Evolutionary conservation across 2,888 invertebrate genomes (phyloP).

Genomic region (Acleris laterana): DNA sequence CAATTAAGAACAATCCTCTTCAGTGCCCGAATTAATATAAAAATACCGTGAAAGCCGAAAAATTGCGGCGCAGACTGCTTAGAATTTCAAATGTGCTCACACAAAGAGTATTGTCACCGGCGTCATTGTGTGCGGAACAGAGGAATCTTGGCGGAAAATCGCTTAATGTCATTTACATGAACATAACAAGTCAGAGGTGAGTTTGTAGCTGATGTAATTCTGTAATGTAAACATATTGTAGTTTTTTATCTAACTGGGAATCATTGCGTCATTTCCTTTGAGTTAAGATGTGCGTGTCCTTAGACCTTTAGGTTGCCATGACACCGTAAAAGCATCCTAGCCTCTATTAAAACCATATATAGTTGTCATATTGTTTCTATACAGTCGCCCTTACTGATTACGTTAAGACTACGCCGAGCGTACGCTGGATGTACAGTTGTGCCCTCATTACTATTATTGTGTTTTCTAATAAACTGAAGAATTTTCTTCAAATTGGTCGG

Average conservation of each 20-base stretch:
- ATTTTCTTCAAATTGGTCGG: too few relatives aligned
- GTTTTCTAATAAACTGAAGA: too few relatives aligned
- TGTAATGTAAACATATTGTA: conserved; percentile 17
- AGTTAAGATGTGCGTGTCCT: too few relatives aligned
- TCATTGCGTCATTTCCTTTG: conserved; percentile 4
- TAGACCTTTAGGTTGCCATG: too few relatives aligned
- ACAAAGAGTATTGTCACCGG: conserved; percentile 29
- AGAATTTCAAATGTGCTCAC: conserved; percentile 29
- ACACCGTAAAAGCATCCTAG: too few relatives aligned
- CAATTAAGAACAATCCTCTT: too few relatives aligned
- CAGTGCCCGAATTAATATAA: conserved; percentile 4
- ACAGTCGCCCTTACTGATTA: too few relatives aligned
- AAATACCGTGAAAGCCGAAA: conserved; percentile 24
- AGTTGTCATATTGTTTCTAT: too few relatives aligned
- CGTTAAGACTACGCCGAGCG: too few relatives aligned
- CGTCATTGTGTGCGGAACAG: conserved; percentile 11
- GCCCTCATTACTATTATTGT: too few relatives aligned
- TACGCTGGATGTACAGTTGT: too few relatives aligned
- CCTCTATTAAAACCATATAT: too few relatives aligned
- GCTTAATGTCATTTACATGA: conserved; percentile 23
- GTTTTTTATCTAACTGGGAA: conserved; percentile 37
- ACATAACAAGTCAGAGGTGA: conserved; percentile 1
- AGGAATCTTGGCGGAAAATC: conserved; percentile 26
- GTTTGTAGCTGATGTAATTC: conserved; percentile 13
- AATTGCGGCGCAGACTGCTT: conserved; percentile 19